These are phyloP conservation scores for Aphaenogaster floridana DNA, from an alignment of 1,140 invertebrate genomes.

Conservation along the genomic window DNA sequence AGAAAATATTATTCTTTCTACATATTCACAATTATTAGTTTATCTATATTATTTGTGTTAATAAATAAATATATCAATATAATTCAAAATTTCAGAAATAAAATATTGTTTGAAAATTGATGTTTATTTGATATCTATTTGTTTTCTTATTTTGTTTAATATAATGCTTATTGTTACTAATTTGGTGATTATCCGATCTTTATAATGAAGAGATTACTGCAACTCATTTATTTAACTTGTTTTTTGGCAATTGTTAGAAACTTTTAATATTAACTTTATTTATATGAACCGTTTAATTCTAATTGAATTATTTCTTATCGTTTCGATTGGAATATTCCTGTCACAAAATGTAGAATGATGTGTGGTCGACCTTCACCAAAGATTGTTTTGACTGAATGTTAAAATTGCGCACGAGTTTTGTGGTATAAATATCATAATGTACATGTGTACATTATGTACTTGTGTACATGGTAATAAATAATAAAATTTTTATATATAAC, in stretches of 20 bases:
- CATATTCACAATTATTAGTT: neutral
- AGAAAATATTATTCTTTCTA: neutral
- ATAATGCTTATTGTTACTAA: neutral
- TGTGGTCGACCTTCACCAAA: neutral
- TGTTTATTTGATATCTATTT: neutral
- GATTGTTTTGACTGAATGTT: neutral
- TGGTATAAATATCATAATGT: neutral
- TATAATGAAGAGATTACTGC: neutral
- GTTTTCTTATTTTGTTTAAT: neutral
- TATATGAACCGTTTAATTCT: neutral
- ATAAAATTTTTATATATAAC: neutral
- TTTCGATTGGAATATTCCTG: neutral
- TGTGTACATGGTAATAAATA: neutral
- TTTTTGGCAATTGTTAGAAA: neutral
- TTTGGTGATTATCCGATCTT: neutral
- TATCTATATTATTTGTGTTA: no score
- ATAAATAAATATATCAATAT: neutral
- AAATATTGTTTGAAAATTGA: neutral
- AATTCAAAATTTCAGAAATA: neutral
- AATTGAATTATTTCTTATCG: neutral
- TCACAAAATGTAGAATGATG: neutral
- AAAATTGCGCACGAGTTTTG: neutral
- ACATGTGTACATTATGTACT: neutral
- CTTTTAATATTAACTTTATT: neutral
- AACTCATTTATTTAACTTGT: neutral